Percentiles rank a stretch among this genome's conserved stretches.
Conservation (phyloP, 30 jellyfish, hydroid and myxozoan species). For the Turritopsis rubra region DNA sequence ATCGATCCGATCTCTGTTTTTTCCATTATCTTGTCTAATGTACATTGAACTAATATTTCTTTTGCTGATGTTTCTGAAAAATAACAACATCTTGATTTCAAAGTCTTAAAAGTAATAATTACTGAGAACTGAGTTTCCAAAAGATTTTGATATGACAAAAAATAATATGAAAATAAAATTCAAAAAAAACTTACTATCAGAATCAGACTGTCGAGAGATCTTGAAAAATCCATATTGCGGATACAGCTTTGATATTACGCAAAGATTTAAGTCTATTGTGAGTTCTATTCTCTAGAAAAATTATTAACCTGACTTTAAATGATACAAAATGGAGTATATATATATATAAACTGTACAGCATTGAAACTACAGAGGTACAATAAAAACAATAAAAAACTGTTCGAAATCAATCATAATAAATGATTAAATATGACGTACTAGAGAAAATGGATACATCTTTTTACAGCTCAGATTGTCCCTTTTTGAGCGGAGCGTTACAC, state of each 20-base stretch:
- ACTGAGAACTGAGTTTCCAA: neutral
- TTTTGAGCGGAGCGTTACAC: no score
- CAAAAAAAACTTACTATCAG: neutral
- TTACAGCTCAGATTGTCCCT: no score
- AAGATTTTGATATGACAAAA: neutral
- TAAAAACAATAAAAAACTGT: no score
- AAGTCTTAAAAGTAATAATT: neutral
- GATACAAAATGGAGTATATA: neutral
- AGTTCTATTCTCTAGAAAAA: neutral
- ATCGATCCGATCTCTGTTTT: neutral
- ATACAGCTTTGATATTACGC: neutral
- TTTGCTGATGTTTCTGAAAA: constrained; percentile 4
- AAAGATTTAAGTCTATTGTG: neutral
- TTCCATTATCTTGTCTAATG: neutral
- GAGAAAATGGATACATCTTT: no score
- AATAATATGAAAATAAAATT: no score
- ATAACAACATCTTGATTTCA: neutral
- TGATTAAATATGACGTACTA: no score
- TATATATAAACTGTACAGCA: no score
- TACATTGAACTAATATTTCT: constrained; percentile 8
- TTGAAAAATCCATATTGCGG: neutral
- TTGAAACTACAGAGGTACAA: no score
- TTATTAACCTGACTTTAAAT: no score
- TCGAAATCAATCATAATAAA: no score
- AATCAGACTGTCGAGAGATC: neutral